Percentiles rank a stretch among this genome's conserved stretches.
Evolutionary conservation across 2,888 invertebrate genomes (phyloP).

Genomic region (Anticlea derivata): DNA sequence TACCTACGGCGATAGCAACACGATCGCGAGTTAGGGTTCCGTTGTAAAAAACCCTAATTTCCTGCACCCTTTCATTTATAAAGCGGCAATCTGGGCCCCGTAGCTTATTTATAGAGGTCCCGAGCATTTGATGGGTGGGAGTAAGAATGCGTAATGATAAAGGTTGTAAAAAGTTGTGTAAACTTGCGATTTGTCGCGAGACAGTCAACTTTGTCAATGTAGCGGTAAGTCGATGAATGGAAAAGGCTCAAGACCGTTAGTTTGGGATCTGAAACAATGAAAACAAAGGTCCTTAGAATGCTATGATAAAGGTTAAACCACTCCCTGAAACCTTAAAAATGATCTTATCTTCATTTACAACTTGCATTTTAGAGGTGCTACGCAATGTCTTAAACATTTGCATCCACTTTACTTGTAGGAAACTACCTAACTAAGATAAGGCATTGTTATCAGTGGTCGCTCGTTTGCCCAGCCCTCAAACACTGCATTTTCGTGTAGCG

Average conservation of each 20-base stretch:
- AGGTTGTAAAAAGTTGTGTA: conserved; percentile 64
- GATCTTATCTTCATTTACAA: too few species aligned
- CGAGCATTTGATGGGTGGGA: conserved; percentile 75
- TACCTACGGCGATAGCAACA: conserved; percentile 64
- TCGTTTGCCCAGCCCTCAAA: conserved; percentile 28
- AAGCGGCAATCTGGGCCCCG: conserved; percentile 77
- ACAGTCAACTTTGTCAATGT: background rate
- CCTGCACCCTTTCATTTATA: conserved; percentile 83
- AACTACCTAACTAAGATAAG: conserved; percentile 5
- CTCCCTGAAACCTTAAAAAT: too few species aligned
- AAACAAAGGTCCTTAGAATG: too few species aligned
- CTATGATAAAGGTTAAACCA: too few species aligned
- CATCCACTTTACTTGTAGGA: conserved; percentile 4
- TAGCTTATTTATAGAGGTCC: conserved; percentile 80
- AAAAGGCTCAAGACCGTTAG: too few species aligned
- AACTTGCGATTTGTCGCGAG: conserved; percentile 47
- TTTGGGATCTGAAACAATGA: too few species aligned
- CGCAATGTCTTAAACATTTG: too few species aligned
- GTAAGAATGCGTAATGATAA: conserved; percentile 81
- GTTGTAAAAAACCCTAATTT: conserved; percentile 83
- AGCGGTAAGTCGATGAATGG: too few species aligned
- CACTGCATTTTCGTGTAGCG: conserved; percentile 58
- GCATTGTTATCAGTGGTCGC: conserved; percentile 9
- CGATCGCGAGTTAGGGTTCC: conserved; percentile 61
- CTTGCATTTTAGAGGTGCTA: too few species aligned